phyloP scores from a whole-genome alignment of 2,797 vertebrate species.

The Arnoldichthys spilopterus region DNA sequence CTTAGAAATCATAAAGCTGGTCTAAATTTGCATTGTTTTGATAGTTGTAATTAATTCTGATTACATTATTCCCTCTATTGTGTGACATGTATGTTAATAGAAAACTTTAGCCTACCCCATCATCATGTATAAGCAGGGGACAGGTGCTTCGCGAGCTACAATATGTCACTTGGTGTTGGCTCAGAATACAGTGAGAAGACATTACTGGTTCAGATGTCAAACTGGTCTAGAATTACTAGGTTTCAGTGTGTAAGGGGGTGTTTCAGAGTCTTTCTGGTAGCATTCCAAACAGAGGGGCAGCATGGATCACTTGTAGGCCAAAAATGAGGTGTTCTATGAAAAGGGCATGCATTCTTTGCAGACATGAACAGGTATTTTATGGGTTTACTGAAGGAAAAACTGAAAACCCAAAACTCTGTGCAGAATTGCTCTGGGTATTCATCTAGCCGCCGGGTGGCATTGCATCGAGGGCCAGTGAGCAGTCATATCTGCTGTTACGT shows the following conservation, averaged over 20 bases:
- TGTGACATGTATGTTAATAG: background rate
- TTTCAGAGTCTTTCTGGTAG: background rate
- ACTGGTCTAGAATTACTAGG: slow-evolving; percentile 8
- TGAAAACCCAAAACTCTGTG: background rate
- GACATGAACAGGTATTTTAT: background rate
- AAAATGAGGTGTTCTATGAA: background rate
- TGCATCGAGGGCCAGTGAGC: slow-evolving; percentile 28
- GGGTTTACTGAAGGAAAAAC: background rate
- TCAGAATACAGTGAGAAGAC: background rate
- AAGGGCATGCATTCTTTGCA: background rate
- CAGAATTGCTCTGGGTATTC: background rate
- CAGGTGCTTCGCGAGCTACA: slow-evolving; percentile 6
- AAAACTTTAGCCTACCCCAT: background rate
- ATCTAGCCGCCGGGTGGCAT: background rate
- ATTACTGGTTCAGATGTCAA: slow-evolving; percentile 17
- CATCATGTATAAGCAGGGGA: background rate
- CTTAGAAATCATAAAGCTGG: slow-evolving; percentile 13
- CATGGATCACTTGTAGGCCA: background rate
- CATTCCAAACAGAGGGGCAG: background rate
- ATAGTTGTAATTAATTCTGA: background rate
- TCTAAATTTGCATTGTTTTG: background rate
- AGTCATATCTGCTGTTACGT: slow-evolving; percentile 38
- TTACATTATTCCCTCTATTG: background rate
- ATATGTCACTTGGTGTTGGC: background rate
- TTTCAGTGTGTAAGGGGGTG: background rate